Percentiles rank a stretch among this genome's conserved stretches.
These are phyloP conservation scores for Acipenser ruthenus DNA, from an alignment of 2,797 vertebrate genomes.

Conservation along the genomic window DNA sequence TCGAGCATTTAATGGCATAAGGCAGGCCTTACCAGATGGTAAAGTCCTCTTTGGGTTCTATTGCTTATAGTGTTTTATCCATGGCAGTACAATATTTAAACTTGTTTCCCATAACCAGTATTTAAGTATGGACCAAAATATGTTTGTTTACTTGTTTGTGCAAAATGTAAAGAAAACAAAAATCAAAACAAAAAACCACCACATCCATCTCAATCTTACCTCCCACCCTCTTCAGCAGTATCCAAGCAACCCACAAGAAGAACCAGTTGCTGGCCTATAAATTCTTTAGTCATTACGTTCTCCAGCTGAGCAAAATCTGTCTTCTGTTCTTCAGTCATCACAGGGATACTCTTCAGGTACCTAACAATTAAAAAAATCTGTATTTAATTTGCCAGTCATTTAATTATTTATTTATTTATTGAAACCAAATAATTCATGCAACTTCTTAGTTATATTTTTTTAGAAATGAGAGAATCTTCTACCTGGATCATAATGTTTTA, in stretches of 20 bases:
- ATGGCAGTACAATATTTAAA: too few relatives aligned
- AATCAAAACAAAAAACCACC: not conserved
- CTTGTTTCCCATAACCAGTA: too few relatives aligned
- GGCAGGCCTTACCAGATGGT: too few relatives aligned
- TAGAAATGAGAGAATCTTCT: too few relatives aligned
- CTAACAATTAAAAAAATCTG: conserved; percentile 14
- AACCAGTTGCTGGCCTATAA: conserved; percentile 87
- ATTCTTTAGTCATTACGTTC: conserved; percentile 88
- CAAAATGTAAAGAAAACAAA: not conserved
- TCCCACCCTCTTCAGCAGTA: conserved; percentile 84
- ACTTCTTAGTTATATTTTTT: too few relatives aligned
- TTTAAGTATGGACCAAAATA: too few relatives aligned
- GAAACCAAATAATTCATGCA: too few relatives aligned
- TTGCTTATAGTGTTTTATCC: too few relatives aligned
- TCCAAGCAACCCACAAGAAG: conserved; percentile 79
- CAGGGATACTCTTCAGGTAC: conserved; percentile 71
- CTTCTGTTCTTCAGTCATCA: conserved; percentile 72
- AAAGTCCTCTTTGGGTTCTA: too few relatives aligned
- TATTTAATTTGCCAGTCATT: not conserved
- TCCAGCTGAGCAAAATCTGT: conserved; percentile 77
- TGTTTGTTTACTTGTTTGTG: not conserved
- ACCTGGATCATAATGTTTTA: too few relatives aligned
- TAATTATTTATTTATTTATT: conserved; percentile 4
- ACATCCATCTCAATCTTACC: conserved; percentile 49
- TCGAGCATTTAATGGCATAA: too few relatives aligned